These are phyloP conservation scores for Chelmon rostratus DNA, from an alignment of 2,797 vertebrate species.

Conservation along the genomic window DNA sequence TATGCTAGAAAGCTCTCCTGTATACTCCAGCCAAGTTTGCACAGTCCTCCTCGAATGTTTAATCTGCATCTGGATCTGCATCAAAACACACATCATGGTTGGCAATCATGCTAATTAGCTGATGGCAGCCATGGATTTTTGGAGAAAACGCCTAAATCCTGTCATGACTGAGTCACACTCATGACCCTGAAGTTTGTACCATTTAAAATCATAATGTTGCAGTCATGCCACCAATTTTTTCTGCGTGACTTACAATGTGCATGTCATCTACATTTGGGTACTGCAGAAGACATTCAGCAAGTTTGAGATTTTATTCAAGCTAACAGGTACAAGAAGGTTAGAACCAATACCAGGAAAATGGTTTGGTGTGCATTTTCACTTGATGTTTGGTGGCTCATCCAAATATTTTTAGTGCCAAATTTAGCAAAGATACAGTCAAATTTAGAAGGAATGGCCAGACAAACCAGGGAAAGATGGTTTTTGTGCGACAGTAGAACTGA, in stretches of 20 bases:
- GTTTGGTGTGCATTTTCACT: neutral
- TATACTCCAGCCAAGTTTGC: neutral
- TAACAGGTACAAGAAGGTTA: neutral
- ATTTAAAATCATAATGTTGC: slow-evolving; percentile 10
- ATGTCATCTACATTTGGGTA: neutral
- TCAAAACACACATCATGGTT: slow-evolving; percentile 29
- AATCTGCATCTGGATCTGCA: slow-evolving; percentile 30
- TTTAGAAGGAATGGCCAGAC: neutral
- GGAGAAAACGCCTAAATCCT: slow-evolving; percentile 4
- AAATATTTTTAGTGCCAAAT: neutral
- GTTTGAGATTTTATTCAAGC: slow-evolving; percentile 15
- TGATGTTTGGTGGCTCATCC: neutral
- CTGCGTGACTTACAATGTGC: neutral
- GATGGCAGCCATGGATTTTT: slow-evolving; percentile 18
- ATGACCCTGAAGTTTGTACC: neutral
- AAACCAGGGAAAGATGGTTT: neutral
- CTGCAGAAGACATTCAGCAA: neutral
- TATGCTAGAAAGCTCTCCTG: neutral
- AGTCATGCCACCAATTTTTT: neutral
- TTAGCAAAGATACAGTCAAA: neutral
- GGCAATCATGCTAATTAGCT: slow-evolving; percentile 18
- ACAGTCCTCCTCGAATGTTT: neutral
- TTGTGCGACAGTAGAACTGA: neutral
- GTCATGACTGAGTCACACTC: slow-evolving; percentile 4
- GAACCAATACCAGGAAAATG: neutral